Evolutionary conservation across 2,113 vertebrate species (phyloP), one percentile per base, ranked within the genome.

Genomic region (Ondatra zibethicus): DNA sequence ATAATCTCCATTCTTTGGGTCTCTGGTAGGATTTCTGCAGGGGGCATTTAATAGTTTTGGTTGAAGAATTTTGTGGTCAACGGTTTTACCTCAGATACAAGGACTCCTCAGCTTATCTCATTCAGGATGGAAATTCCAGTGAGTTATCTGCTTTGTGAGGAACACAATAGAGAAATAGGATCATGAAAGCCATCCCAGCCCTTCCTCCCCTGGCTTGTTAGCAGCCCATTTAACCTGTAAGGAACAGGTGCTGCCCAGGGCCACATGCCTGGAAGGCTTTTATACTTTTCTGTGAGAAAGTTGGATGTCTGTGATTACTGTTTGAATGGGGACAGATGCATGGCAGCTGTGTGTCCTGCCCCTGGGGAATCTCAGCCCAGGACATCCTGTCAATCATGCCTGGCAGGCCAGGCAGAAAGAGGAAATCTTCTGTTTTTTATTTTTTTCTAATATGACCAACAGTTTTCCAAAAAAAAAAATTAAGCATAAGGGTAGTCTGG

Each of bases 261-360:
- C 92, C 39, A 16, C 39, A 19, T 61, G 70, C 76, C 85, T 91
- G 52, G 13, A 72, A 95, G 61, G 70, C 70, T 82, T 89, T 95
- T 72, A 86, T 92, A 81, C 45, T 45, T 87, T 91, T 82, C 70
- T 81, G 36, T 81, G 84, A 94, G 76, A 17, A 95, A 73, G 70
- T 3, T 55, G 85, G 70, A 88, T 50, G 66, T 55, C 2, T 61
- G 52, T 76, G 88, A 72, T 31, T 84, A 39, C 27, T 39, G 23
- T 76, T 36, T 78, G 72, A 92, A 45, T 33, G 93, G 70, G 36
- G 87, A 14, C 82, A 68, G 92, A 70, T 91, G 65, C n/a, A n/a
- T 7, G 1, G 9, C 47, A 97, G 90, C 91, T 92, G 88, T 82
- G 63, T 61, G 58, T 14, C 58, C 45, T 27, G 27, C 17, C 50